Evolutionary conservation across 1,140 invertebrate genomes (phyloP).

Genomic region (Choristoneura fumiferana): DNA sequence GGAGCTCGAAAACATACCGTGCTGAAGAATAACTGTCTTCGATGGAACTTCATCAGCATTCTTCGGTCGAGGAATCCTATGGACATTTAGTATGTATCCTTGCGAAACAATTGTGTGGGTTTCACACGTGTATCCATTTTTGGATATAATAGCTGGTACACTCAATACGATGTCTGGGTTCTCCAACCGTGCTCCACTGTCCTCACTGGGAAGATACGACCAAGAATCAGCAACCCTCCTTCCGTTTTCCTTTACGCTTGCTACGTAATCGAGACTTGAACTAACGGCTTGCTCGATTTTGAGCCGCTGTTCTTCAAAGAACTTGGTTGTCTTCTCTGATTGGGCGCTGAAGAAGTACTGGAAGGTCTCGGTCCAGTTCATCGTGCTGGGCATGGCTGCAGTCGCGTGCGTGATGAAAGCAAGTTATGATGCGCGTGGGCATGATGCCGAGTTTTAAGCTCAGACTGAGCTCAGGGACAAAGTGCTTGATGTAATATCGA

Average conservation of each 20-base stretch:
- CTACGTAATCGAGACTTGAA: slow-evolving; percentile 47
- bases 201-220: slow-evolving; percentile 45
- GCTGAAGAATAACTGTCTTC: slow-evolving; percentile 83
- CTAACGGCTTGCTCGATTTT: slow-evolving; percentile 26
- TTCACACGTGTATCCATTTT: slow-evolving; percentile 84
- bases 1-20: slow-evolving; percentile 87
- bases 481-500: slow-evolving; percentile 13
- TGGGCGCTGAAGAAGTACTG: slow-evolving; percentile 22
- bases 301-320: slow-evolving; percentile 50
- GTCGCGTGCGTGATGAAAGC: neutral
- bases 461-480: slow-evolving; percentile 8
- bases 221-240: slow-evolving; percentile 42
- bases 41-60: slow-evolving; percentile 29
- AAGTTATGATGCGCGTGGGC: neutral
- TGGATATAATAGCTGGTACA: slow-evolving; percentile 79
- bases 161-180: slow-evolving; percentile 62
- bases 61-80: slow-evolving; percentile 81
- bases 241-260: slow-evolving; percentile 47
- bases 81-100: slow-evolving; percentile 85
- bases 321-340: slow-evolving; percentile 25
- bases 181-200: slow-evolving; percentile 33
- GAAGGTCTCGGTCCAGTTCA: neutral
- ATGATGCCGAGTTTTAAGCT: slow-evolving; percentile 15
- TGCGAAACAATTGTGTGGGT: slow-evolving; percentile 83
- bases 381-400: neutral